These are phyloP conservation scores for Brachylomia viminalis DNA, from an alignment of 2,888 invertebrate species.

Conservation along the genomic window DNA sequence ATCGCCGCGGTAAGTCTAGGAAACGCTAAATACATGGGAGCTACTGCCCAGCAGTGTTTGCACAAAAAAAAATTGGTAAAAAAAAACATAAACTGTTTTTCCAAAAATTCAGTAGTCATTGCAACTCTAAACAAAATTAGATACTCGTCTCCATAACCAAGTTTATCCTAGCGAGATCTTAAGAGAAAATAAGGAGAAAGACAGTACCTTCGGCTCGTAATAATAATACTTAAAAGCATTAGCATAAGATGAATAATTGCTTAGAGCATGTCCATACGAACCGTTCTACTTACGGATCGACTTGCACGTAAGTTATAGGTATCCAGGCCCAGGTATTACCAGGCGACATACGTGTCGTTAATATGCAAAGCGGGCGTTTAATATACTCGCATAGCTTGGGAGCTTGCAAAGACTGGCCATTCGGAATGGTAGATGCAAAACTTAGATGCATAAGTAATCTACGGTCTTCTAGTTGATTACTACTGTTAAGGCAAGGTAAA, in stretches of 20 bases:
- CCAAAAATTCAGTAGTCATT: background rate
- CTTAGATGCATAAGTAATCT: background rate
- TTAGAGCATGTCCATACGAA: conserved; percentile 28
- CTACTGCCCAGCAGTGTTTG: too few relatives aligned
- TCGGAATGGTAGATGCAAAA: background rate
- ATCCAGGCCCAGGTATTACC: conserved; percentile 13
- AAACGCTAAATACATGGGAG: too few relatives aligned
- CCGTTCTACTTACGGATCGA: background rate
- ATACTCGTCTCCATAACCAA: background rate
- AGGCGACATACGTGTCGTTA: conserved; percentile 25
- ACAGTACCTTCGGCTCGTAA: background rate
- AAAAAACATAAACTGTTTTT: background rate
- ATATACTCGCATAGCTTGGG: conserved; percentile 44
- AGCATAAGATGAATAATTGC: conserved; percentile 38
- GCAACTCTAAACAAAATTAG: background rate
- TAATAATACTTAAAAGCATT: conserved; percentile 34
- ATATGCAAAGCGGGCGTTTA: conserved; percentile 47
- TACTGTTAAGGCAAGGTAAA: too few relatives aligned
- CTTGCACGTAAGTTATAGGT: conserved; percentile 10
- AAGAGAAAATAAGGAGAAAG: conserved; percentile 2
- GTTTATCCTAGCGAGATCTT: background rate
- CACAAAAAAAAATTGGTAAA: too few relatives aligned
- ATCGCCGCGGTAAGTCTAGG: background rate
- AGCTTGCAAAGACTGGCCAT: background rate
- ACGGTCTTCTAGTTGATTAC: background rate